Evolutionary conservation across 2,888 invertebrate species (phyloP), one percentile per base, ranked within the genome.

Genomic region (Nyleta sp.): DNA sequence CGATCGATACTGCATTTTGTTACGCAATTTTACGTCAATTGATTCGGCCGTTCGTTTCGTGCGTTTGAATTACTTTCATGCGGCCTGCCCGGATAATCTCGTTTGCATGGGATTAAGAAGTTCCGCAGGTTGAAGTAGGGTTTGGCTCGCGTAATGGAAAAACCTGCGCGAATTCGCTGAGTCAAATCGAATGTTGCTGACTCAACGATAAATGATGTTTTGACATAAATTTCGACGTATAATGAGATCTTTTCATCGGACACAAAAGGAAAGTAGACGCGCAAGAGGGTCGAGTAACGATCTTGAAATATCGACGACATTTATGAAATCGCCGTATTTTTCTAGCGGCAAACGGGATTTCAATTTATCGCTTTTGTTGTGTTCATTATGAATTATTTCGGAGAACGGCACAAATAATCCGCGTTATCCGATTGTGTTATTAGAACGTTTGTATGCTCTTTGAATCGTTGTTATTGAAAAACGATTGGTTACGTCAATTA

Each of bases 201-300:
- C 57, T 64, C 60, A 65, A 57, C 64, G 64, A 67, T 73, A 67
- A 73, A 73, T 67, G 73, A 73, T 73, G 73, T 73, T 73, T 73
- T 73, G 73, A 73, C 65, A 73, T 73, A 67, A 74, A 74, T 67
- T 74, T 67, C 53, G 35, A 46, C 52, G 13, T 60, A 74, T 74
- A 67, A 74, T 60, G 67, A 74, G 74, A 74, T 40, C 67, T 59
- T 74, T 67, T 67, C 60, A 74, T 48, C 52, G 60, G 22, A 65
- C 53, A 67, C 52, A 74, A 67, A 53, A 46, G 74, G 6, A 53
- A 53, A 59, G 67, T 53, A 35, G 50, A 65, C 35, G 24, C 33
- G 33, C n/a, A 18, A 13, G 64, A 53, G 74, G 60, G 60, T 60
- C 60, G 60, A 46, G 31, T 65, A 74, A 74, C 42, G 59, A 59